Base-by-base conservation (phyloP, 1,140 invertebrate genomes). In the Drosophila nasuta region DNA sequence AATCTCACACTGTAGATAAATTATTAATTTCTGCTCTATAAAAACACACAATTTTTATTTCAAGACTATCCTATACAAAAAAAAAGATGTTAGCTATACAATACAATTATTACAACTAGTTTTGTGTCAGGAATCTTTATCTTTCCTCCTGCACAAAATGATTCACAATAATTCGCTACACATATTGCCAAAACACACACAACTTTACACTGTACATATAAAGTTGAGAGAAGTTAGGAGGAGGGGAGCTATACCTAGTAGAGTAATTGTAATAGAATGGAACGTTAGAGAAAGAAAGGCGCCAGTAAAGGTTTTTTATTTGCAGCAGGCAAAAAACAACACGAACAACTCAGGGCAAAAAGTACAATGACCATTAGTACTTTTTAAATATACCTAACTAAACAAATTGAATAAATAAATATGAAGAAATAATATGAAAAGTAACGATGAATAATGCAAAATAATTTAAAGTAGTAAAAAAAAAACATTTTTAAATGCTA, bases 281-380 rank as follows among this genome's bases (percentile, higher is more conserved):
- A 62, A 28, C 8, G 51, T 38, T 33, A 11, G 33, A 51, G 46
- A 15, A 25, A 25, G 35, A 68, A 60, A 64, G 78, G 73, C 80
- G 82, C 82, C 82, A 88, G 80, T 79, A 45, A 82, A 76, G 75
- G 28, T 76, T 79, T 66, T 81, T 63, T 69, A 38, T 52, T 25
- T 46, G 57, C 76, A 73, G 52, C 49, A 72, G 69, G 28, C 49
- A 71, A 52, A 33, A 38, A 71, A 52, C 5, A 38, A 75, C 60
- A 82, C 58, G 49, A 77, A 79, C 77, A 81, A 91, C 91, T 92
- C 91, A 92, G 91, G 91, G 91, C 91, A 92, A 92, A 92, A 92
- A 91, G 91, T 92, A 92, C 91, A 92, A 92, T 87, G 86, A 91
- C 72, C 77, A 77, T 90, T 82, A 77, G 83, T 91, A 91, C 87